phyloP scores from a whole-genome alignment of 2,113 vertebrate genomes.

The Ailurus styani region DNA sequence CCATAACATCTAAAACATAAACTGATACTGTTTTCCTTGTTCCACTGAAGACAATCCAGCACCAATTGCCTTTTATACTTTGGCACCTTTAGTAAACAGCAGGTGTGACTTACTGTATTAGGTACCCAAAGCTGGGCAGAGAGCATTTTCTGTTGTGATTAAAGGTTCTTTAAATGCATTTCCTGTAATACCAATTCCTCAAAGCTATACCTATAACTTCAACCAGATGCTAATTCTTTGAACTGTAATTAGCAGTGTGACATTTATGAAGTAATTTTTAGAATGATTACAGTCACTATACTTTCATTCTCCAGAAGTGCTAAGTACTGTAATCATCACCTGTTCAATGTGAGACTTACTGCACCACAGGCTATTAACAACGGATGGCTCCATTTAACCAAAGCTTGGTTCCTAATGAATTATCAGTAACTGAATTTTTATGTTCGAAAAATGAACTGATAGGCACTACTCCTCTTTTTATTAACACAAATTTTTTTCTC shows the following conservation, averaged over 20 bases:
- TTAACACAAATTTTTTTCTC: not conserved
- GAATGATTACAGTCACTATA: conserved; percentile 53
- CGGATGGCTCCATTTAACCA: conserved; percentile 55
- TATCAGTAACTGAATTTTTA: conserved; percentile 45
- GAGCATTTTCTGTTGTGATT: conserved; percentile 44
- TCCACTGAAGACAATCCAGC: not conserved
- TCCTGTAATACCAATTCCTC: conserved; percentile 54
- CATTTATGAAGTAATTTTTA: conserved; percentile 70
- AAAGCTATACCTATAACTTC: conserved; percentile 63
- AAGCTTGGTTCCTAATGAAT: conserved; percentile 51
- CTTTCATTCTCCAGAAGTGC: conserved; percentile 62
- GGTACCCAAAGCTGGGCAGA: not conserved
- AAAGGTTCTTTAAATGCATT: conserved; percentile 68
- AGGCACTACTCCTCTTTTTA: not conserved
- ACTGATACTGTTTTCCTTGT: not conserved
- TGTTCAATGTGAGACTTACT: conserved; percentile 45
- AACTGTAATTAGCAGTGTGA: conserved; percentile 72
- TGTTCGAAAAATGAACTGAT: conserved; percentile 14
- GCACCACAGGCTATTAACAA: conserved; percentile 53
- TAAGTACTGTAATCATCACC: conserved; percentile 70
- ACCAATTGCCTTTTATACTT: not conserved
- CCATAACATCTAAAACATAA: not conserved
- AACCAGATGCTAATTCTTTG: conserved; percentile 73
- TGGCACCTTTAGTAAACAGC: not conserved
- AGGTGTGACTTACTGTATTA: not conserved